A percentile compares a stretch with the other conserved stretches of the same genome.
phyloP scores from a whole-genome alignment of 2,888 invertebrate species.

The Polymixis lichenea region DNA sequence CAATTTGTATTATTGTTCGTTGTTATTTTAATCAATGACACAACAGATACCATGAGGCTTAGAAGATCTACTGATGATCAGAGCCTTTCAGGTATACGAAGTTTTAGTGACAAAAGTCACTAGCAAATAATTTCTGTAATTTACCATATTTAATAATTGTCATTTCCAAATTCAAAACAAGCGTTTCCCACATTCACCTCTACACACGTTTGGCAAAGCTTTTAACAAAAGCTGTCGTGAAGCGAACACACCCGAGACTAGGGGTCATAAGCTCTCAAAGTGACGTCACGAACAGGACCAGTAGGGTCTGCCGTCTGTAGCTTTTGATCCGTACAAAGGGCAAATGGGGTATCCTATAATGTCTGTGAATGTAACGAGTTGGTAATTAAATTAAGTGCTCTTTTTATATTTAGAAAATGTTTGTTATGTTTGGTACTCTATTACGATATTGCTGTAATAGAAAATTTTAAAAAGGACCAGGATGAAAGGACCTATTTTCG shows the following conservation, averaged over 20 bases:
- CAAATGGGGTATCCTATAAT: conserved; percentile 44
- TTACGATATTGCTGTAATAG: not conserved
- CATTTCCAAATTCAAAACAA: conserved; percentile 38
- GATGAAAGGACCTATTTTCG: not conserved
- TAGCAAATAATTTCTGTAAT: not conserved
- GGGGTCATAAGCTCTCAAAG: conserved; percentile 80
- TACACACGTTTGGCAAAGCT: conserved; percentile 45
- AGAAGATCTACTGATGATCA: not conserved
- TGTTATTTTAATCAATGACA: not conserved
- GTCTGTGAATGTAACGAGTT: conserved; percentile 57
- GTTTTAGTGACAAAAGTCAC: not conserved
- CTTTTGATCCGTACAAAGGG: conserved; percentile 73
- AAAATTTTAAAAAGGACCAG: not conserved
- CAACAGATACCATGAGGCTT: not conserved
- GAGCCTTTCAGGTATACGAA: not conserved
- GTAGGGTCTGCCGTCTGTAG: conserved; percentile 54
- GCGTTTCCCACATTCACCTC: conserved; percentile 35
- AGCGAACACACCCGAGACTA: conserved; percentile 43
- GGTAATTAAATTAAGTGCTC: conserved; percentile 60
- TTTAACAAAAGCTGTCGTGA: conserved; percentile 61
- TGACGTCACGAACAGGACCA: conserved; percentile 76
- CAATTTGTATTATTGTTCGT: not conserved
- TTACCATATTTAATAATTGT: conserved; percentile 32
- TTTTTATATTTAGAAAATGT: conserved; percentile 34
- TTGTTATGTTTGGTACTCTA: conserved; percentile 11